Evolutionary conservation across 2,888 invertebrate species (phyloP).

Genomic region (Thymelicus acteon): DNA sequence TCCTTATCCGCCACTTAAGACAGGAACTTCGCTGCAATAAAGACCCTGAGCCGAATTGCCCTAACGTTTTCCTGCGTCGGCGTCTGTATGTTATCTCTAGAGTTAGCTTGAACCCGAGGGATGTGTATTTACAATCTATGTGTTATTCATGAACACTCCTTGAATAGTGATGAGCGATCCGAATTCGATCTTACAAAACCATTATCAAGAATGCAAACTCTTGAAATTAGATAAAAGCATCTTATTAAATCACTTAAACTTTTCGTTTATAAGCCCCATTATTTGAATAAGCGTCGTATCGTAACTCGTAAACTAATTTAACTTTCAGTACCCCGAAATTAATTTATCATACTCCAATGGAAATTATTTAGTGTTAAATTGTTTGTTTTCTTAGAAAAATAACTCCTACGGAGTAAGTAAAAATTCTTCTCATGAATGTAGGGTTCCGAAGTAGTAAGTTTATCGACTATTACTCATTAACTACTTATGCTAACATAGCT

Average conservation of each 20-base stretch:
- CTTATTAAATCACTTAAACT: conserved; percentile 31
- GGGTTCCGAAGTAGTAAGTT: too few species aligned
- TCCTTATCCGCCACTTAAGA: conserved; percentile 63
- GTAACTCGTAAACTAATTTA: conserved; percentile 37
- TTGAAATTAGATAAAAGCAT: conserved; percentile 30
- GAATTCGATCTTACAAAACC: conserved; percentile 57
- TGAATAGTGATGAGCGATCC: conserved; percentile 78
- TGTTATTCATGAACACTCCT: conserved; percentile 76
- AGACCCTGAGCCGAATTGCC: conserved; percentile 69
- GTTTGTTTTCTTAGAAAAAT: conserved; percentile 13
- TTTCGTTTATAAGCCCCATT: conserved; percentile 28
- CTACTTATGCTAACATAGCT: too few species aligned
- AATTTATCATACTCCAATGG: conserved; percentile 24
- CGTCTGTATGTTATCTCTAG: conserved; percentile 64
- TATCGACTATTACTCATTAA: too few species aligned
- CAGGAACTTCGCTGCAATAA: conserved; percentile 67
- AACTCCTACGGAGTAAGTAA: background rate
- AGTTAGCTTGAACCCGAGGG: conserved; percentile 61
- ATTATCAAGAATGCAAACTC: conserved; percentile 51
- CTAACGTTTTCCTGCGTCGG: conserved; percentile 43
- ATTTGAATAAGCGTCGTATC: conserved; percentile 30
- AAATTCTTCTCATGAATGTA: too few species aligned
- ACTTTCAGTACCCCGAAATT: conserved; percentile 31
- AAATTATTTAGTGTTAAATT: conserved; percentile 29
- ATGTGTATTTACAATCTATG: conserved; percentile 70